Evolutionary conservation across 2,888 invertebrate genomes (phyloP).

Genomic region (Lathronympha strigana): DNA sequence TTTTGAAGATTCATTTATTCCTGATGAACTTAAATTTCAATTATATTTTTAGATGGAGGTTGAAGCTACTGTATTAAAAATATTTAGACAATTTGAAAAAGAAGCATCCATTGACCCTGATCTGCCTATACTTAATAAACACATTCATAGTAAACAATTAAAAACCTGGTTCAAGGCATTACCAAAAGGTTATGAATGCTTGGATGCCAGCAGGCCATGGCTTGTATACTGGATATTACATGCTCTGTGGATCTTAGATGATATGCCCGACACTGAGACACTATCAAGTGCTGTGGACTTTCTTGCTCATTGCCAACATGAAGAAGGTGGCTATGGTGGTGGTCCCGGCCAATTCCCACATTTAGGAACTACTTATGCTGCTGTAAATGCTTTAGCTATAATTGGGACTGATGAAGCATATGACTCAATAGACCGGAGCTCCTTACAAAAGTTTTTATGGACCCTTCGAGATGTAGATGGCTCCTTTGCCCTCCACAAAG

Average conservation of each 20-base stretch:
- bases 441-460: conserved; percentile 90
- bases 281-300: conserved; percentile 71
- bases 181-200: conserved; percentile 89
- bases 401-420: conserved; percentile 95
- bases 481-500: conserved; percentile 95
- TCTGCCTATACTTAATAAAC: conserved; percentile 85
- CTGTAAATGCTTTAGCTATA: conserved; percentile 95
- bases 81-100: conserved; percentile 73
- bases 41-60: conserved; percentile 67
- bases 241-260: conserved; percentile 88
- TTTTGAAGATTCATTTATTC: too few species aligned
- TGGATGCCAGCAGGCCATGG: conserved; percentile 99
- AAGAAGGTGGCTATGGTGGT: conserved; percentile 95
- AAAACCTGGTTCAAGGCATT: conserved; percentile 87
- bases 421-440: conserved; percentile 91
- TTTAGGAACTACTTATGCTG: conserved; percentile 98
- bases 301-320: conserved; percentile 87
- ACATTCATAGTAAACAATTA: conserved; percentile 87
- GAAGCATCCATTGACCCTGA: conserved; percentile 78
- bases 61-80: conserved; percentile 66
- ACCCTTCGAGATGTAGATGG: conserved; percentile 92
- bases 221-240: conserved; percentile 98
- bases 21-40: not conserved
- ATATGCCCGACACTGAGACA: conserved; percentile 74
- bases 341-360: conserved; percentile 97